A percentile compares a stretch with the other conserved stretches of the same genome.
Evolutionary conservation across 2,797 vertebrate genomes (phyloP).

Genomic region (Hippocampus kuda): DNA sequence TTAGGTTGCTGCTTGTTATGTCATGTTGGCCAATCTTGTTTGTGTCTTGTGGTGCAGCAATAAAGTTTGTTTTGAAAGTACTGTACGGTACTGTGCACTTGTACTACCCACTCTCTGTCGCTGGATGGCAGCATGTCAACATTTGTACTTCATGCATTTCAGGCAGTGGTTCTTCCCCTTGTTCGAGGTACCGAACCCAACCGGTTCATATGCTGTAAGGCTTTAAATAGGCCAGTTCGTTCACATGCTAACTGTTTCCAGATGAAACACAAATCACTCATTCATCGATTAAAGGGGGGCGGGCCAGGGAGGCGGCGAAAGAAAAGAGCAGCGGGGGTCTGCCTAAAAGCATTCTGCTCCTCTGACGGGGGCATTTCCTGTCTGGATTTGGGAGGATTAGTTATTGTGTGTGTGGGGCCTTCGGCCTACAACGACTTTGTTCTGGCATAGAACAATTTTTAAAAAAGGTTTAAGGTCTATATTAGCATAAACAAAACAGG

Average conservation of each 20-base stretch:
- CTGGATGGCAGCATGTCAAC: not conserved
- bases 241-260: conserved; percentile 58
- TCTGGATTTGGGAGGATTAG: conserved; percentile 61
- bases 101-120: not conserved
- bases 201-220: not conserved
- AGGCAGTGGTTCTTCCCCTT: too few relatives aligned
- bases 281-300: conserved; percentile 6
- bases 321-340: conserved; percentile 41
- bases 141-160: not conserved
- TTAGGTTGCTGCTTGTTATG: not conserved
- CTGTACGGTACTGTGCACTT: not conserved
- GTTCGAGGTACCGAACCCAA: too few relatives aligned
- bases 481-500: not conserved
- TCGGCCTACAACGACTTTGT: conserved; percentile 6
- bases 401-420: conserved; percentile 30
- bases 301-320: conserved; percentile 2
- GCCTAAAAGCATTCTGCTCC: conserved; percentile 57
- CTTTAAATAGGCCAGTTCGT: conserved; percentile 15
- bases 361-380: conserved; percentile 62
- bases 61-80: conserved; percentile 4
- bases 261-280: conserved; percentile 55
- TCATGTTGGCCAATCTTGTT: not conserved
- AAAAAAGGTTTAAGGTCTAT: not conserved
- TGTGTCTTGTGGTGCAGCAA: not conserved
- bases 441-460: not conserved